Percentiles rank a stretch among this genome's conserved stretches.
Evolutionary conservation across 1,140 invertebrate genomes (phyloP).

Genomic region (Trichonephila inaurata): DNA sequence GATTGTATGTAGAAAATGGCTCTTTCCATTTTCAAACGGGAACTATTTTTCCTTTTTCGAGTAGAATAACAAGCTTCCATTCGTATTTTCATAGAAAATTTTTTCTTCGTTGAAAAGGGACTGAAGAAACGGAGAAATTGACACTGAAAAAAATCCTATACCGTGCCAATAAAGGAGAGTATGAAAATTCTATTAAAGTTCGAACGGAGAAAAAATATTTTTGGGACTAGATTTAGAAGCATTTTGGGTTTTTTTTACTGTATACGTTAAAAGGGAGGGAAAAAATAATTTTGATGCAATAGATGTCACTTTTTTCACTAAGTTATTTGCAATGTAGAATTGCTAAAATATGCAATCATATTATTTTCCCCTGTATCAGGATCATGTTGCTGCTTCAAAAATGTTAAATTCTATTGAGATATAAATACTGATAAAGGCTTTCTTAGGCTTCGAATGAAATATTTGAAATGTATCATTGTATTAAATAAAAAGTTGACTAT

Average conservation of each 20-base stretch:
- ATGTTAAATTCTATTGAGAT: too few relatives aligned
- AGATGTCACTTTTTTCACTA: too few relatives aligned
- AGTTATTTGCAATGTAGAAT: too few relatives aligned
- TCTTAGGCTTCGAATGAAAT: too few relatives aligned
- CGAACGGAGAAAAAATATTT: background rate
- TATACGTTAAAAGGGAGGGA: background rate
- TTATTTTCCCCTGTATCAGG: too few relatives aligned
- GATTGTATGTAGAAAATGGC: background rate
- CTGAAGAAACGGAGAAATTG: background rate
- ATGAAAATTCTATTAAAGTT: constrained; percentile 11
- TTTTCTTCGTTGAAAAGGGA: background rate
- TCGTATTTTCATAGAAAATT: background rate
- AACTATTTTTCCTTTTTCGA: background rate
- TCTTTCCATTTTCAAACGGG: background rate
- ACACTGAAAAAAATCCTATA: background rate
- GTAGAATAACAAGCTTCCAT: constrained; percentile 22
- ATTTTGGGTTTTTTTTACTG: background rate
- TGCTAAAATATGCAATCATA: too few relatives aligned
- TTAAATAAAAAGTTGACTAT: too few relatives aligned
- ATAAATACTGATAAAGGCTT: too few relatives aligned
- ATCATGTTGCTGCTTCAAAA: too few relatives aligned
- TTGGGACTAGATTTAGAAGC: background rate
- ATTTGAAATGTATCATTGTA: too few relatives aligned
- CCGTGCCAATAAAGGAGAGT: constrained; percentile 13
- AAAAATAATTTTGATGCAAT: background rate